A percentile compares a stretch with the other conserved stretches of the same genome.
These are phyloP conservation scores for Paelopatides confundens DNA, from an alignment of 53 echinoderm and acorn worm species.

Conservation along the genomic window DNA sequence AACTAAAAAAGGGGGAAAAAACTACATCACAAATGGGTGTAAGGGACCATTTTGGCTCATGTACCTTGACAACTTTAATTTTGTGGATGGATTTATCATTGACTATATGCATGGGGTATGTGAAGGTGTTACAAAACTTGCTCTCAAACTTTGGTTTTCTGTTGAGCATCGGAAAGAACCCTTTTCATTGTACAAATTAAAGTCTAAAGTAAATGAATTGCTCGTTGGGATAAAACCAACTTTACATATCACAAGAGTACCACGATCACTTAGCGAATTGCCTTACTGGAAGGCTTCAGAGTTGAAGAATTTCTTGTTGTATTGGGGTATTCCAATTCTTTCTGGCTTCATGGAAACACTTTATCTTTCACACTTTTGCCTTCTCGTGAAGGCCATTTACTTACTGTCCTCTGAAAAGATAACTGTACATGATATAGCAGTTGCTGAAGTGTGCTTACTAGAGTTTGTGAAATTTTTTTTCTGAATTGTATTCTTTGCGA, in stretches of 20 bases:
- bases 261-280: conserved; percentile 44
- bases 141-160: conserved; percentile 45
- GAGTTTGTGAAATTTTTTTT: conserved; percentile 46
- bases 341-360: neutral
- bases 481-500: conserved; percentile 10
- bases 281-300: conserved; percentile 67
- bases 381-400: conserved; percentile 16
- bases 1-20: conserved; percentile 5
- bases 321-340: conserved; percentile 61
- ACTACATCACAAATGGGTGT: conserved; percentile 35
- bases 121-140: conserved; percentile 57
- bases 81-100: conserved; percentile 42
- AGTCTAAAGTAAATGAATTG: conserved; percentile 6
- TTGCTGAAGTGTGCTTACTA: conserved; percentile 39
- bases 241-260: conserved; percentile 42
- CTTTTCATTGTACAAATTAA: conserved; percentile 31
- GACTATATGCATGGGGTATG: conserved; percentile 65
- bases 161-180: neutral
- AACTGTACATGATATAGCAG: neutral
- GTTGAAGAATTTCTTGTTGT: conserved; percentile 58
- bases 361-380: conserved; percentile 46
- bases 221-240: conserved; percentile 46
- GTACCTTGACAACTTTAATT: conserved; percentile 39
- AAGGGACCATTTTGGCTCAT: conserved; percentile 62
- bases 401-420: conserved; percentile 43